These are phyloP conservation scores for Orgyia antiqua DNA, from an alignment of 2,888 invertebrate genomes.

Conservation along the genomic window DNA sequence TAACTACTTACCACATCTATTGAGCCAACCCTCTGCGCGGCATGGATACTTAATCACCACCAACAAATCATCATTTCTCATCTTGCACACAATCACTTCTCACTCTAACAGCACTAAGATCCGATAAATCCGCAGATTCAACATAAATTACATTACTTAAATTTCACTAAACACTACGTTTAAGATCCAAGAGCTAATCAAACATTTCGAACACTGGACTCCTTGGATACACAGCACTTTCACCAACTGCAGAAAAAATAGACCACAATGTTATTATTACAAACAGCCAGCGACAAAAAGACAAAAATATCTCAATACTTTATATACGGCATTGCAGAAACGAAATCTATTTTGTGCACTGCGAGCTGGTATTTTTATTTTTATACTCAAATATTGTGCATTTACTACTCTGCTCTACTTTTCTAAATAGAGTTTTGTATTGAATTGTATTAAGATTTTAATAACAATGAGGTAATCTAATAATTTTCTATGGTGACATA, in stretches of 20 bases:
- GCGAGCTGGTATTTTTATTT: slow-evolving; percentile 12
- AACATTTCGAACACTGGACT: slow-evolving; percentile 23
- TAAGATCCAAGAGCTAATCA: slow-evolving; percentile 20
- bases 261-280: slow-evolving; percentile 30
- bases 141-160: slow-evolving; percentile 28
- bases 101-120: slow-evolving; percentile 37
- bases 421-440: no score
- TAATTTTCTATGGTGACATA: no score
- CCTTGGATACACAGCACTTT: slow-evolving; percentile 56
- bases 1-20: slow-evolving; percentile 61
- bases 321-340: slow-evolving; percentile 10
- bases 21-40: slow-evolving; percentile 69
- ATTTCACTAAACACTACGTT: slow-evolving; percentile 40
- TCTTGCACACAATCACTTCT: slow-evolving; percentile 43
- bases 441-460: no score
- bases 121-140: slow-evolving; percentile 12
- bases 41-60: slow-evolving; percentile 63
- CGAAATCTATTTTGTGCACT: slow-evolving; percentile 10
- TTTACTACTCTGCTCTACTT: no score
- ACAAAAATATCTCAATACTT: slow-evolving; percentile 15
- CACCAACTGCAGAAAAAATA: slow-evolving; percentile 61
- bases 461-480: no score
- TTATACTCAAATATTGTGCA: slow-evolving; percentile 6
- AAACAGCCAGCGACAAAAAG: slow-evolving; percentile 25
- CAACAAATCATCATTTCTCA: slow-evolving; percentile 47